A percentile compares a stretch with the other conserved stretches of the same genome.
These are phyloP conservation scores for Auanema sp. DNA, from an alignment of 2,888 invertebrate species.

Conservation along the genomic window DNA sequence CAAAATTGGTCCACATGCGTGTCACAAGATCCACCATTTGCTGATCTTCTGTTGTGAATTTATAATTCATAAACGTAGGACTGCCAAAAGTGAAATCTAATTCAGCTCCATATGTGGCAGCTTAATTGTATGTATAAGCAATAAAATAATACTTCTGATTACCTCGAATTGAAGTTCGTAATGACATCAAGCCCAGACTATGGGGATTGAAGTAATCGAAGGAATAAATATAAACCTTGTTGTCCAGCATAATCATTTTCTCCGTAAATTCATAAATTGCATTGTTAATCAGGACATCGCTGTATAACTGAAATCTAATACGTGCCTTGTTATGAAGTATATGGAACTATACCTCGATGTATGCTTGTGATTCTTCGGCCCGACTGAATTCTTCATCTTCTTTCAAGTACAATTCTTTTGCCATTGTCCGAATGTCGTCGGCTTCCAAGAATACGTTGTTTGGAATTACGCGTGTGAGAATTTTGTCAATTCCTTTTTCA, in stretches of 20 bases:
- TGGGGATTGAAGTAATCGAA: constrained; percentile 53
- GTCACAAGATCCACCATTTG: constrained; percentile 52
- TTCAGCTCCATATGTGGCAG: constrained; percentile 55
- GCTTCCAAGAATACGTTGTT: constrained; percentile 16
- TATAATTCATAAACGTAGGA: constrained; percentile 53
- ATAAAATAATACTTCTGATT: not conserved
- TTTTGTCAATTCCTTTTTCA: constrained; percentile 50
- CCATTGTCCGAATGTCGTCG: constrained; percentile 44
- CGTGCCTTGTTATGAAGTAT: not conserved
- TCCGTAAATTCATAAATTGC: constrained; percentile 42
- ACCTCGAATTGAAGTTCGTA: constrained; percentile 54
- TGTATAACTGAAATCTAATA: constrained; percentile 44
- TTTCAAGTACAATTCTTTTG: constrained; percentile 47
- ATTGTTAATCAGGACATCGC: constrained; percentile 49
- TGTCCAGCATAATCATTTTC: constrained; percentile 42
- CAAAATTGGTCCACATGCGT: constrained; percentile 59
- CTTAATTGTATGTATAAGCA: constrained; percentile 9
- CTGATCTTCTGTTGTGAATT: constrained; percentile 46
- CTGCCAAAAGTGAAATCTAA: constrained; percentile 56
- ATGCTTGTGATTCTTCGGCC: constrained; percentile 43
- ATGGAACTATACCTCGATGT: constrained; percentile 37
- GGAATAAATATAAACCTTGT: constrained; percentile 48
- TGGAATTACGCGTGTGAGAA: constrained; percentile 45
- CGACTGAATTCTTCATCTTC: constrained; percentile 42
- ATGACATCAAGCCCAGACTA: constrained; percentile 47